Conservation (phyloP, 1,140 invertebrate genomes). For the Anoplophora glabripennis region DNA sequence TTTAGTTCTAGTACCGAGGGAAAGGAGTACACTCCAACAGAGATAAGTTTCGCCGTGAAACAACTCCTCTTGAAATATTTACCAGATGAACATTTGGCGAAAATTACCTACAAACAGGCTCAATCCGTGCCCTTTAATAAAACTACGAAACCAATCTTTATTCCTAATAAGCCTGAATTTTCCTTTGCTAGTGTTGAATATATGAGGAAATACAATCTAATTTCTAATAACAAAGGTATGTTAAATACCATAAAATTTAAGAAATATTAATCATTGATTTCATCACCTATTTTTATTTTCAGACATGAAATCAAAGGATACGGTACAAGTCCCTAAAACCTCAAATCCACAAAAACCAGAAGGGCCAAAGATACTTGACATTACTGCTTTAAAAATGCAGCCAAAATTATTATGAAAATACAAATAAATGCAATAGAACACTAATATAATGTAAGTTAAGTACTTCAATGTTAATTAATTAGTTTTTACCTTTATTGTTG, state of each 20-base stretch:
- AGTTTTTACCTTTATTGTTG: not conserved
- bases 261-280: no score
- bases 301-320: not conserved
- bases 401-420: constrained; percentile 58
- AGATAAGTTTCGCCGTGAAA: constrained; percentile 53
- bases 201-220: constrained; percentile 62
- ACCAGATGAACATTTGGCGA: constrained; percentile 53
- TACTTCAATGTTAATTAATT: not conserved
- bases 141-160: constrained; percentile 12
- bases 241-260: no score
- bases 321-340: constrained; percentile 23
- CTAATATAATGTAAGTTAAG: not conserved
- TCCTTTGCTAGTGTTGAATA: constrained; percentile 65
- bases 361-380: constrained; percentile 60
- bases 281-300: no score
- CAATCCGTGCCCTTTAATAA: constrained; percentile 5
- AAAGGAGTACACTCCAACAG: constrained; percentile 20
- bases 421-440: no score
- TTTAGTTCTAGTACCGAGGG: constrained; percentile 12
- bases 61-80: constrained; percentile 65
- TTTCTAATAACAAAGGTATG: constrained; percentile 14
- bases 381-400: constrained; percentile 62
- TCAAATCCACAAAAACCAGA: not conserved
- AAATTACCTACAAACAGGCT: constrained; percentile 38
- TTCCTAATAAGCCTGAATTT: constrained; percentile 51